These are phyloP conservation scores for Drosophila pallidifrons DNA, from an alignment of 1,140 invertebrate species.

Conservation along the genomic window DNA sequence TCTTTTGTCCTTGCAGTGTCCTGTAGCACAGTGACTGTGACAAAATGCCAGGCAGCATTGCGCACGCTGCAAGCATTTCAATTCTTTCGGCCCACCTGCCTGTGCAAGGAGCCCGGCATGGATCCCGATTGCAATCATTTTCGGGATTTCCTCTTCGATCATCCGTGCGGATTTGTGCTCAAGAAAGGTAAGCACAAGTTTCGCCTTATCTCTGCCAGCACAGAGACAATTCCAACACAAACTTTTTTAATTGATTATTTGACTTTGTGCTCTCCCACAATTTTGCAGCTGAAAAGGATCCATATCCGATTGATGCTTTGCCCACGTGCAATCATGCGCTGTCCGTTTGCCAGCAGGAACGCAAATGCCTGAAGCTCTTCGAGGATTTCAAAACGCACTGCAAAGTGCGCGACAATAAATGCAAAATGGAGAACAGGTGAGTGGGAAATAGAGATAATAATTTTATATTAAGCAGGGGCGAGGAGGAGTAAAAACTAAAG, in stretches of 20 bases:
- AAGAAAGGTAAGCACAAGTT: constrained; percentile 90
- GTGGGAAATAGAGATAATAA: constrained; percentile 41
- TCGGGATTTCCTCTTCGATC: constrained; percentile 95
- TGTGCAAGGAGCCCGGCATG: constrained; percentile 94
- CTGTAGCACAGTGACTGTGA: constrained; percentile 95
- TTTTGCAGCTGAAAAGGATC: constrained; percentile 92
- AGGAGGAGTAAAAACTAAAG: neutral
- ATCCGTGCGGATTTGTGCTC: constrained; percentile 94
- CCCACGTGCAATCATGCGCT: constrained; percentile 95
- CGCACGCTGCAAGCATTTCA: constrained; percentile 94
- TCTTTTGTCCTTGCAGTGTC: constrained; percentile 89
- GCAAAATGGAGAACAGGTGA: constrained; percentile 94
- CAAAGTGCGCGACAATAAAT: constrained; percentile 92
- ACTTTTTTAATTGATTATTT: constrained; percentile 24
- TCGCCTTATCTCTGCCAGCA: neutral
- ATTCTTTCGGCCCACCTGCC: constrained; percentile 96
- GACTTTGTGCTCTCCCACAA: constrained; percentile 8
- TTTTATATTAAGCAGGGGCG: neutral
- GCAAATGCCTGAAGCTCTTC: constrained; percentile 91
- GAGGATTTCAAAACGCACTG: constrained; percentile 94
- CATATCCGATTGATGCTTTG: constrained; percentile 93
- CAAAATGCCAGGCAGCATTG: constrained; percentile 95
- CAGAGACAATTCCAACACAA: neutral
- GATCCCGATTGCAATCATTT: constrained; percentile 96
- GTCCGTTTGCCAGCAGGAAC: constrained; percentile 91